A percentile compares a stretch with the other conserved stretches of the same genome.
Evolutionary conservation across 1,140 invertebrate genomes (phyloP).

Genomic region (Plectus sambesii): DNA sequence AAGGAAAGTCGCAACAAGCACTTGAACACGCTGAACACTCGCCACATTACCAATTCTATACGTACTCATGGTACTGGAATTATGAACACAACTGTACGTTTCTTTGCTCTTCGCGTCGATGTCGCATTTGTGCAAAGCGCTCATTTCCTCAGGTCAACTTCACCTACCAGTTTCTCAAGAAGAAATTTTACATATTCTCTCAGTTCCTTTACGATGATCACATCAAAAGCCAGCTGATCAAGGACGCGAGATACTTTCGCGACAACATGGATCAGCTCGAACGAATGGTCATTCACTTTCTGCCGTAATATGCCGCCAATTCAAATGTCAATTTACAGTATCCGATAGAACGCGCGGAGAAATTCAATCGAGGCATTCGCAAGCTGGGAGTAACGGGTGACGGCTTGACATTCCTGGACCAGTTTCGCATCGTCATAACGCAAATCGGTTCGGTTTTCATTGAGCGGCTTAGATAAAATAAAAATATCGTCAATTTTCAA

Average conservation of each 20-base stretch:
- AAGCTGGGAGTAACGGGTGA: slow-evolving; percentile 72
- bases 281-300: slow-evolving; percentile 22
- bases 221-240: slow-evolving; percentile 83
- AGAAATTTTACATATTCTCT: slow-evolving; percentile 87
- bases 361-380: slow-evolving; percentile 80
- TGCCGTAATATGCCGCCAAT: slow-evolving; percentile 4
- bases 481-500: slow-evolving; percentile 45
- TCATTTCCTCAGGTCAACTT: slow-evolving; percentile 63
- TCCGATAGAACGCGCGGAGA: slow-evolving; percentile 78
- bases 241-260: slow-evolving; percentile 64
- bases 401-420: slow-evolving; percentile 70
- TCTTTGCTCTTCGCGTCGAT: slow-evolving; percentile 1
- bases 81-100: slow-evolving; percentile 76
- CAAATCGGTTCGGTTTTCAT: slow-evolving; percentile 62
- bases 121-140: slow-evolving; percentile 4
- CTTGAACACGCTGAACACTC: slow-evolving; percentile 87
- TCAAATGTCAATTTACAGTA: slow-evolving; percentile 47
- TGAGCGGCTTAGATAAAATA: slow-evolving; percentile 9
- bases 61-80: slow-evolving; percentile 93
- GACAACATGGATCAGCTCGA: slow-evolving; percentile 53
- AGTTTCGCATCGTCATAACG: slow-evolving; percentile 78
- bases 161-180: slow-evolving; percentile 85
- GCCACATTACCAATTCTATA: slow-evolving; percentile 91
- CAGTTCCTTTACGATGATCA: slow-evolving; percentile 97
- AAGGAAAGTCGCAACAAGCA: slow-evolving; percentile 79